Base-by-base conservation (phyloP, 2,888 invertebrate species). In the Calephelis perditalis region DNA sequence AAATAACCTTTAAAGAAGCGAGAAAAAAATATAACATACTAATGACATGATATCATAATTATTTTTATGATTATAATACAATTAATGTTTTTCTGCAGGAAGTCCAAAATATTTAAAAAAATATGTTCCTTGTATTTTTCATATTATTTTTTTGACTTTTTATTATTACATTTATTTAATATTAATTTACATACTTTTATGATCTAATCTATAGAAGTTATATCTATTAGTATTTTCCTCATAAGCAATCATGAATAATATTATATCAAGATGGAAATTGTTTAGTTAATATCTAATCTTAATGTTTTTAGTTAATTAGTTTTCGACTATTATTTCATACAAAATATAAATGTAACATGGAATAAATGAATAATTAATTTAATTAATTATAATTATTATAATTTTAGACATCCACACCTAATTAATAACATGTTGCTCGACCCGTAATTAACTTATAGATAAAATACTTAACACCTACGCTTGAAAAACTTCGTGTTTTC, bases 261-360 rank as follows among this genome's bases (percentile, higher is more conserved):
- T 52, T 49, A 49, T 49, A 15, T 9, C 49, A 5, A 49, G 15
- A 26, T 35, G 9, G 35, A 49, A 5, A 35, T 49, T 26, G 6
- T 26, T 9, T 9, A 49, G 35, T 52, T 35, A 10, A 52, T 35
- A 52, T 52, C 15, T 52, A 26, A 52, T 52, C 49, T 52, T 52
- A 52, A 52, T 52, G 49, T 26, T 52, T 26, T 35, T 10, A 26
- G 35, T 11, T 26, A 52, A 40, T 11, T 35, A 52, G 35, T 52
- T 11, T 26, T 52, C 35, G 49, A 35, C 15, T 52, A 52, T 52
- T 52, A 35, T 52, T 52, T 52, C 52, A 10, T 52, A 52, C 47
- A 26, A 15, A 49, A 49, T 26, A 49, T 49, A 26, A 9, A 49
- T 26, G 15, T 49, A 47, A 47, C 8, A 26, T 10, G 3, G 15